Conservation (phyloP, 2,888 invertebrate genomes). For the Philaethria dido region DNA sequence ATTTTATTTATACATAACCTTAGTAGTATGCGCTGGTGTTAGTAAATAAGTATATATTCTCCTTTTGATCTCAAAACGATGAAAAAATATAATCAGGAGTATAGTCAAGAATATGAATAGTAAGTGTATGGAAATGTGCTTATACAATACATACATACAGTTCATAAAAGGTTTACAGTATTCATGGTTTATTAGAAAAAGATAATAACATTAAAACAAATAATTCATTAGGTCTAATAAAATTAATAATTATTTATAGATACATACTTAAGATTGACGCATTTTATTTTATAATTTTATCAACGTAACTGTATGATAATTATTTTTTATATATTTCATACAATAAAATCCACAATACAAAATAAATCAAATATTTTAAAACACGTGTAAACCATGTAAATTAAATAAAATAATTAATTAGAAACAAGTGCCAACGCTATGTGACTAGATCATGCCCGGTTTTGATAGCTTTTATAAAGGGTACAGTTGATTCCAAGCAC, state of each 20-base stretch:
- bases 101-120: too few relatives aligned
- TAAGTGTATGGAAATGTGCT: too few relatives aligned
- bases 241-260: not conserved
- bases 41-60: too few relatives aligned
- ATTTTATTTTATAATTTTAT: not conserved
- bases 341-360: not conserved
- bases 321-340: not conserved
- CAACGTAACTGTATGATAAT: not conserved
- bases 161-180: too few relatives aligned
- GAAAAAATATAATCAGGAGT: too few relatives aligned
- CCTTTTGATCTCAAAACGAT: too few relatives aligned
- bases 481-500: slow-evolving; percentile 67
- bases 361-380: slow-evolving; percentile 13
- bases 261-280: not conserved
- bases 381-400: slow-evolving; percentile 24
- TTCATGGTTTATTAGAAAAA: too few relatives aligned
- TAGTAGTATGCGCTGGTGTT: too few relatives aligned
- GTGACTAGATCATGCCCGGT: slow-evolving; percentile 50
- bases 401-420: slow-evolving; percentile 38
- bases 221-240: too few relatives aligned
- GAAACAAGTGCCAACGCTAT: slow-evolving; percentile 61
- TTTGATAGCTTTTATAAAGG: slow-evolving; percentile 47
- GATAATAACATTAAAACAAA: too few relatives aligned
- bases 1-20: too few relatives aligned
- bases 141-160: too few relatives aligned